Conservation (phyloP, 2,888 invertebrate species). For the Rotaria magnacalcarata region DNA sequence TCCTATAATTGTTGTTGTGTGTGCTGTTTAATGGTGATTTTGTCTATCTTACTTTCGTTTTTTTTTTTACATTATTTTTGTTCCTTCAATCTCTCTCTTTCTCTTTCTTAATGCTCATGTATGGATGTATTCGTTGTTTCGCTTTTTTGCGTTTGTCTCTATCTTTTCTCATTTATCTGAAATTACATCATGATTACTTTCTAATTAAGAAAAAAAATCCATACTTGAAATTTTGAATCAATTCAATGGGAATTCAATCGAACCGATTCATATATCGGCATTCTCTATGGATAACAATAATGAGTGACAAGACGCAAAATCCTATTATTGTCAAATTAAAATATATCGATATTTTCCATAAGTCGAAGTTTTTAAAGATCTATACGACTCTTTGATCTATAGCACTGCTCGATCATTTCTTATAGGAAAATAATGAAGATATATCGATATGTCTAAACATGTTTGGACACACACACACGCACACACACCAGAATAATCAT, state of each 20-base stretch:
- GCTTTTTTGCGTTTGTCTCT: constrained; percentile 17
- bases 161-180: background rate
- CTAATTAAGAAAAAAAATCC: background rate
- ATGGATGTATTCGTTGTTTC: constrained; percentile 29
- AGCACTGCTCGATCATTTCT: background rate
- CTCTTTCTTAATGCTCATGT: background rate
- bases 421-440: background rate
- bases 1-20: background rate
- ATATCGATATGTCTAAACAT: no score
- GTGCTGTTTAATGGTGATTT: constrained; percentile 18
- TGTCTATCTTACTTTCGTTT: constrained; percentile 15
- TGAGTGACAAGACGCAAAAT: no score
- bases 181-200: constrained; percentile 10
- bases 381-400: background rate
- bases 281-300: no score
- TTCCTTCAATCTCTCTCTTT: background rate
- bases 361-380: background rate
- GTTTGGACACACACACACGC: no score
- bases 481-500: no score
- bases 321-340: no score
- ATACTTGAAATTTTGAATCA: no score
- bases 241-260: no score
- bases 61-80: background rate
- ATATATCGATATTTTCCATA: no score
- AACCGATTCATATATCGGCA: no score